Evolutionary conservation across 2,888 invertebrate genomes (phyloP).

Genomic region (Agrotis exclamationis): DNA sequence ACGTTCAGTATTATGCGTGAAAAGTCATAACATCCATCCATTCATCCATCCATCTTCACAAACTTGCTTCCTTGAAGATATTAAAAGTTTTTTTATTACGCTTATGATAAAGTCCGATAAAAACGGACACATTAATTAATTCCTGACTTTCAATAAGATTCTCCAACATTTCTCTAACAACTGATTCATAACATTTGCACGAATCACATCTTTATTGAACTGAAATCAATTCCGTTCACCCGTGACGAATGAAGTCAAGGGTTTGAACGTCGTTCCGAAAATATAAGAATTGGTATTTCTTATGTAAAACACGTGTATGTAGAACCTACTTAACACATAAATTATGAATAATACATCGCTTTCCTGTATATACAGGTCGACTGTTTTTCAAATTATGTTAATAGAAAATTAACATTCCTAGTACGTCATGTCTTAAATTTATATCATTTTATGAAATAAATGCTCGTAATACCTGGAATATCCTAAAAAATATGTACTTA

Average conservation of each 20-base stretch:
- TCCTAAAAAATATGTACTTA: constrained; percentile 21
- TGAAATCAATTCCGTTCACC: constrained; percentile 30
- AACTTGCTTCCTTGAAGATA: too few species aligned
- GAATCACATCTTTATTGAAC: constrained; percentile 30
- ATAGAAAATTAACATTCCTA: not conserved
- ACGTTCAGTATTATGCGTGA: too few species aligned
- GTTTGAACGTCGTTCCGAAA: constrained; percentile 24
- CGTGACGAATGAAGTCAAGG: constrained; percentile 56
- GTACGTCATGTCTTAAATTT: not conserved
- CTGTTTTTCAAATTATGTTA: not conserved
- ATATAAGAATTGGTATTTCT: constrained; percentile 30
- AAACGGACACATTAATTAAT: not conserved
- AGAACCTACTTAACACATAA: not conserved
- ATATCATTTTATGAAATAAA: constrained; percentile 6
- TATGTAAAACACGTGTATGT: constrained; percentile 5
- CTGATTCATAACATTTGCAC: constrained; percentile 39
- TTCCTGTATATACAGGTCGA: not conserved
- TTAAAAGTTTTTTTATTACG: too few species aligned
- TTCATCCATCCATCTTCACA: too few species aligned
- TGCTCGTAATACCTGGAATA: not conserved
- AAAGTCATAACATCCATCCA: too few species aligned
- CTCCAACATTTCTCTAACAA: not conserved
- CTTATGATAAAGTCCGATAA: too few species aligned
- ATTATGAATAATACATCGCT: constrained; percentile 5
- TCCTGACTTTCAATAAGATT: not conserved